These are phyloP conservation scores for Gila robusta DNA, from an alignment of 2,797 vertebrate species.

Conservation along the genomic window DNA sequence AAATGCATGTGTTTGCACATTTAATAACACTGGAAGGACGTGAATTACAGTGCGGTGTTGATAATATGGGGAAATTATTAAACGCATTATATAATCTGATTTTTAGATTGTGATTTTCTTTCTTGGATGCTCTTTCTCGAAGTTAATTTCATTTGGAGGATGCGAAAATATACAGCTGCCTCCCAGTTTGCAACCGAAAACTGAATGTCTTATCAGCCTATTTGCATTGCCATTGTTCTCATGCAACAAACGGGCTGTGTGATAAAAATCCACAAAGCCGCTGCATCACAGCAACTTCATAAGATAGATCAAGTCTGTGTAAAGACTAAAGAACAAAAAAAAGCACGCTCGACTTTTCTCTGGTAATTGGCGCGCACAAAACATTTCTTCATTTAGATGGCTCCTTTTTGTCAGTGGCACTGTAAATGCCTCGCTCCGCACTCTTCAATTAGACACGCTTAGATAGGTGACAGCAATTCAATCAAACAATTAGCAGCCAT, in stretches of 20 bases:
- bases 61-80: constrained; percentile 40
- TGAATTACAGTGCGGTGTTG: constrained; percentile 27
- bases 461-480: constrained; percentile 81
- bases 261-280: constrained; percentile 51
- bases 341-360: constrained; percentile 35
- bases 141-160: constrained; percentile 13
- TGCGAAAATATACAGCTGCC: constrained; percentile 18
- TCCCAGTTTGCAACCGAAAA: not conserved
- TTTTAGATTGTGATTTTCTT: constrained; percentile 34
- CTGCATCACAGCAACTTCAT: constrained; percentile 34
- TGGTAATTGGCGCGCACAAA: constrained; percentile 32
- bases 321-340: constrained; percentile 39
- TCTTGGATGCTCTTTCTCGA: constrained; percentile 23
- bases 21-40: constrained; percentile 29
- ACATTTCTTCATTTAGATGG: constrained; percentile 40
- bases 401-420: constrained; percentile 26
- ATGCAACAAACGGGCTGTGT: constrained; percentile 47
- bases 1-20: constrained; percentile 1
- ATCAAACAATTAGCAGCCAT: constrained; percentile 82
- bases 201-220: constrained; percentile 36
- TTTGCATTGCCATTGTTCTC: constrained; percentile 51
- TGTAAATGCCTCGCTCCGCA: constrained; percentile 45
- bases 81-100: constrained; percentile 8
- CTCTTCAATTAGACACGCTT: constrained; percentile 75
- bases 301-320: constrained; percentile 19